phyloP scores from a whole-genome alignment of 2,113 vertebrate genomes.

The Gambusia holbrooki region DNA sequence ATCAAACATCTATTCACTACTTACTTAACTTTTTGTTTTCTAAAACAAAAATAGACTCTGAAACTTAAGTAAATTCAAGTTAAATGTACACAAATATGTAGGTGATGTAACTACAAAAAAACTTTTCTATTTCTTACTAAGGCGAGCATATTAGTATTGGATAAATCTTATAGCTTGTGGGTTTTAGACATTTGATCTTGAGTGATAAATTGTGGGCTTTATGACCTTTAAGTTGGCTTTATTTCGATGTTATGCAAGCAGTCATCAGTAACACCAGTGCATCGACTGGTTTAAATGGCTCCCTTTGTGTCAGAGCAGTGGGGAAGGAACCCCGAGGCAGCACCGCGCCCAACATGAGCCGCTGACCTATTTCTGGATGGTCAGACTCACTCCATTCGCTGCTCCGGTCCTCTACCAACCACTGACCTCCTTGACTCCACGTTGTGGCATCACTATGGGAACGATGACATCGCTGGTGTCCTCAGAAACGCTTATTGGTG shows the following conservation, averaged over 20 bases:
- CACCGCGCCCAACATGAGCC: conserved; percentile 23
- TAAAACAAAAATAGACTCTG: no score
- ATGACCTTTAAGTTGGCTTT: neutral
- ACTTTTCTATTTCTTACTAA: no score
- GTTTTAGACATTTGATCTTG: neutral
- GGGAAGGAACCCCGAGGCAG: conserved; percentile 5
- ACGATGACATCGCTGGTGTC: neutral
- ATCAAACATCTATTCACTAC: no score
- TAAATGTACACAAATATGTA: no score
- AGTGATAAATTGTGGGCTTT: neutral
- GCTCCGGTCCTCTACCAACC: neutral
- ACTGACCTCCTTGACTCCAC: conserved; percentile 1
- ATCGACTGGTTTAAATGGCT: conserved; percentile 65
- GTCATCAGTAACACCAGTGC: neutral
- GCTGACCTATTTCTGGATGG: conserved; percentile 65
- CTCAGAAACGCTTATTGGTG: neutral
- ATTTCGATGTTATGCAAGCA: neutral
- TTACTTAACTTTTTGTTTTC: no score
- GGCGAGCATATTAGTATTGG: no score
- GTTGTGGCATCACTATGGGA: conserved; percentile 42
- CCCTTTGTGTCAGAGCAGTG: conserved; percentile 36
- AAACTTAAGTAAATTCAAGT: no score
- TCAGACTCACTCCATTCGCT: conserved; percentile 29
- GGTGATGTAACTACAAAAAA: no score
- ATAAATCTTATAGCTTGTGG: neutral